Evolutionary conservation across 2,797 vertebrate species (phyloP), one percentile per base, ranked within the genome.

Genomic region (Argentina silus): DNA sequence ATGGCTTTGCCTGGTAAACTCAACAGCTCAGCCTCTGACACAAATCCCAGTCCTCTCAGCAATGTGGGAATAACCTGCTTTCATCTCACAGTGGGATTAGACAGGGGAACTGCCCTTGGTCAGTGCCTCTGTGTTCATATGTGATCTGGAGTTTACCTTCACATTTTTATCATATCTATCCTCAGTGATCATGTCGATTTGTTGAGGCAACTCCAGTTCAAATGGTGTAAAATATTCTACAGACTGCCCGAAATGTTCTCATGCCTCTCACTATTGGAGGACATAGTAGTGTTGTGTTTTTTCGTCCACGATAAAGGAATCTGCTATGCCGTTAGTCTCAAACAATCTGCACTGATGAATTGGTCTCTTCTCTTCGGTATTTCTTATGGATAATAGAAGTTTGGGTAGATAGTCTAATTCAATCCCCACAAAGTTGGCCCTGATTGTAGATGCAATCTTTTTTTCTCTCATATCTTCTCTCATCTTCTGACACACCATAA

Each of bases 51-150:
- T 53, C 53, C 21, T 42, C 44, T 57, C 55, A 67, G 23, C 19
- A 17, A 19, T 60, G 44, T 67, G 44, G 45, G 50, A 63, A 71
- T 71, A 50, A 61, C 57, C 19, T 42, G 59, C 45, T 71, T 62
- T 71, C 69, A 71, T 71, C 59, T 15, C 6, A 44, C 14, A 27
- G 14, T 44, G n/a, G n/a, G 21, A 66, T 66, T 60, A 17, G 17
- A 57, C 12, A 10, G 6, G 11, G 48, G 15, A 10, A 5, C 12
- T 19, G 10, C n/a, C 19, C n/a, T 27, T 51, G 71, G 42, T 63
- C 44, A 70, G 43, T 65, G 17, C 9, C 10, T 61, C 12, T 27
- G 19, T 21, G 27, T 36, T 12, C 7, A 27, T 15, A 6, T 61
- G 23, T 61, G 21, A 61, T 36, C 21, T 61, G 27, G 36, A 61